These are phyloP conservation scores for Columba livia DNA, from an alignment of 2,113 vertebrate genomes.

Conservation along the genomic window DNA sequence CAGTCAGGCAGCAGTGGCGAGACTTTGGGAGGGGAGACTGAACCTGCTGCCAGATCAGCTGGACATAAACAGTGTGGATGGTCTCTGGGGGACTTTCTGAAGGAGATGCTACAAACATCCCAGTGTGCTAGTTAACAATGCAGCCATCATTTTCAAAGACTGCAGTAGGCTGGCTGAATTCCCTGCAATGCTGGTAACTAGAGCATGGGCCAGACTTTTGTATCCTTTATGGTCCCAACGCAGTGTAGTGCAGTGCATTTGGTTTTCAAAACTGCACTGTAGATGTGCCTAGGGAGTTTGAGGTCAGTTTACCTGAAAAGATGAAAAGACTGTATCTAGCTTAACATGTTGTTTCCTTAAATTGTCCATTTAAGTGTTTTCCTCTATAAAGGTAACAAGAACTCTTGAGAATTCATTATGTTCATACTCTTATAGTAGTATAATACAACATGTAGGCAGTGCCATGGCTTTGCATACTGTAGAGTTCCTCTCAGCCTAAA, in stretches of 20 bases:
- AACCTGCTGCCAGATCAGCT: neutral
- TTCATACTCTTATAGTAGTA: neutral
- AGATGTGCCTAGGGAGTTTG: neutral
- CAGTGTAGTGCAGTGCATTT: neutral
- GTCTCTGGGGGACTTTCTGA: neutral
- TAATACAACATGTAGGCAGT: neutral
- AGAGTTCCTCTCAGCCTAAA: neutral
- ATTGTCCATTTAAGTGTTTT: neutral
- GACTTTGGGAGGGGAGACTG: neutral
- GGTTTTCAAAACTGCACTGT: neutral
- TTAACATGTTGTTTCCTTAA: neutral
- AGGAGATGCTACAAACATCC: neutral
- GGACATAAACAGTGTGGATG: neutral
- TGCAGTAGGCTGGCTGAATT: neutral
- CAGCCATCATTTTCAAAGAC: neutral
- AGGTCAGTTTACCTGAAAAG: neutral
- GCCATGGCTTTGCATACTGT: neutral
- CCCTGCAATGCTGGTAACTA: neutral
- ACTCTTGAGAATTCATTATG: neutral
- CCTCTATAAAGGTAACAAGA: neutral
- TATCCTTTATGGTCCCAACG: rapidly evolving
- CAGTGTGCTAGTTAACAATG: neutral
- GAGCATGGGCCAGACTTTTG: neutral
- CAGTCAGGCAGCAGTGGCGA: neutral
- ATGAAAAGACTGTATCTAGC: neutral